Evolutionary conservation across 2,797 vertebrate species (phyloP).

Genomic region (Acipenser transmontanus): DNA sequence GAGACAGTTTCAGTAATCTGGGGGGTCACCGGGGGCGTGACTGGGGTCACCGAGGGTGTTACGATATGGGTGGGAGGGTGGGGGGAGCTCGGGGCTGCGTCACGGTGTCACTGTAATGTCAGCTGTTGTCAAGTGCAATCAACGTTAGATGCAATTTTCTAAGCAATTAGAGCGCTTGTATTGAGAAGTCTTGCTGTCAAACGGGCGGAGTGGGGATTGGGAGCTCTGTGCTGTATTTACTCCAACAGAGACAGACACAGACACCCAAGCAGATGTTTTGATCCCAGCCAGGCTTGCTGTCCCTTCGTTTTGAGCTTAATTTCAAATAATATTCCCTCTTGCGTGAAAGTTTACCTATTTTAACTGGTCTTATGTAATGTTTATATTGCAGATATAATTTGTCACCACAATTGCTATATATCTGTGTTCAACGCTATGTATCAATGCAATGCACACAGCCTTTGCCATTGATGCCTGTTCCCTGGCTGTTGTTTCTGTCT

Average conservation of each 20-base stretch:
- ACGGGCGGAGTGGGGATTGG: constrained; percentile 23
- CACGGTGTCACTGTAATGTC: constrained; percentile 57
- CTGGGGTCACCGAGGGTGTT: constrained; percentile 52
- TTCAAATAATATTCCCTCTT: too few species aligned
- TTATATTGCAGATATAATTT: too few species aligned
- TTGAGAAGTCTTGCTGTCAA: constrained; percentile 60
- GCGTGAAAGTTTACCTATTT: too few species aligned
- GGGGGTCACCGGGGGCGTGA: constrained; percentile 65
- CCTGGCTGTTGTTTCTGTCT: too few species aligned
- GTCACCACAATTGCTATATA: too few species aligned
- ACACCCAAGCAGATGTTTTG: too few species aligned
- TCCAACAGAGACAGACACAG: constrained; percentile 31
- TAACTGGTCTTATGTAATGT: too few species aligned
- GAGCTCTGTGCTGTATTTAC: constrained; percentile 34
- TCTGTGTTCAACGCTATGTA: too few species aligned
- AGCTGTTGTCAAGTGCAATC: constrained; percentile 68
- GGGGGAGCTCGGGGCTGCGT: constrained; percentile 23
- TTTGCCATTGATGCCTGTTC: too few species aligned
- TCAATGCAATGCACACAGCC: too few species aligned
- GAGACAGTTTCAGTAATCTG: constrained; percentile 31
- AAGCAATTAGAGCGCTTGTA: constrained; percentile 82
- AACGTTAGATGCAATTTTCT: constrained; percentile 69
- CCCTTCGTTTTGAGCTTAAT: too few species aligned
- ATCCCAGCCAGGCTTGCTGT: too few species aligned
- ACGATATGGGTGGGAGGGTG: constrained; percentile 42